Conservation (phyloP, 2,797 vertebrate species). For the Otus scops region DNA sequence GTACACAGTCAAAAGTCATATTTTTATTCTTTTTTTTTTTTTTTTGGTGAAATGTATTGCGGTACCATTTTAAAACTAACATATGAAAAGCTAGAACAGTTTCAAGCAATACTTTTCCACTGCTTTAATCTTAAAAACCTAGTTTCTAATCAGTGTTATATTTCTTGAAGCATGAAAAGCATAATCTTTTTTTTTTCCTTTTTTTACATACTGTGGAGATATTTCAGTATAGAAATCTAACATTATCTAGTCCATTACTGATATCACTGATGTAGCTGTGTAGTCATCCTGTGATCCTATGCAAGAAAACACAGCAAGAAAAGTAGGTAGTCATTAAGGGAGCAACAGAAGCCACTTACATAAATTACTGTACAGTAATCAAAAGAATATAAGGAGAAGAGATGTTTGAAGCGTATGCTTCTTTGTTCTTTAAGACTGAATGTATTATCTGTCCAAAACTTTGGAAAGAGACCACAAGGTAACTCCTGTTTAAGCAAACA, state of each 20-base stretch:
- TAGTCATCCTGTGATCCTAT: constrained; percentile 66
- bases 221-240: constrained; percentile 65
- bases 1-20: background rate
- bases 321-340: constrained; percentile 32
- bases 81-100: background rate
- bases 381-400: background rate
- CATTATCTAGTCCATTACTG: constrained; percentile 56
- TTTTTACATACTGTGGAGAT: constrained; percentile 44
- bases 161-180: constrained; percentile 32
- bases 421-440: background rate
- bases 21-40: background rate
- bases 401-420: background rate
- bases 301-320: constrained; percentile 62
- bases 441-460: background rate
- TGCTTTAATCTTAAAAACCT: constrained; percentile 8
- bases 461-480: background rate
- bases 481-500: background rate
- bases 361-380: background rate
- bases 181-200: background rate
- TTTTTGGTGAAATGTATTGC: background rate
- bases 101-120: background rate
- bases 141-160: background rate
- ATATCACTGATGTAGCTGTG: constrained; percentile 63
- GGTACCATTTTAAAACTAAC: background rate
- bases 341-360: constrained; percentile 39